Evolutionary conservation across 1,140 invertebrate genomes (phyloP).

Genomic region (Bombus waltoni): DNA sequence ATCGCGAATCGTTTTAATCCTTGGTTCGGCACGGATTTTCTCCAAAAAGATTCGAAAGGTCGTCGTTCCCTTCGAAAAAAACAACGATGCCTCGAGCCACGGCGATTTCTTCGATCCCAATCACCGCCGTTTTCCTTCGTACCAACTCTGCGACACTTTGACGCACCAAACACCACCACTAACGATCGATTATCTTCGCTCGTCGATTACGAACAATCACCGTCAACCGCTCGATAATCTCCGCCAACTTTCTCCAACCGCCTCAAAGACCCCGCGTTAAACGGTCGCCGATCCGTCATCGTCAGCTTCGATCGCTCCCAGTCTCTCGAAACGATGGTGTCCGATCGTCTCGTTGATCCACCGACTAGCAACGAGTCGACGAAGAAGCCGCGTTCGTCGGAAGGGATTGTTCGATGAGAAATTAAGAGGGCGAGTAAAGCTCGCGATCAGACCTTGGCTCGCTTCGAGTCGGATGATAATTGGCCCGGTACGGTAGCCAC

Average conservation of each 20-base stretch:
- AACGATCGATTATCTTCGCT: neutral
- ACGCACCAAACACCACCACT: neutral
- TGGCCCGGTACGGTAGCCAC: conserved; percentile 68
- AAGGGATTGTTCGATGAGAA: neutral
- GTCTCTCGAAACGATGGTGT: too few relatives aligned
- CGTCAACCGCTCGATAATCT: neutral
- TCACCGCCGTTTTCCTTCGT: neutral
- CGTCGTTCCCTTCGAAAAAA: neutral
- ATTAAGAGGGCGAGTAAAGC: conserved; percentile 36
- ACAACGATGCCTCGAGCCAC: neutral
- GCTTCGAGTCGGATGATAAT: conserved; percentile 65
- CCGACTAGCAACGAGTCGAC: neutral
- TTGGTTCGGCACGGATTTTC: neutral
- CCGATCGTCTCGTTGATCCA: neutral
- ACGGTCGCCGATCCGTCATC: neutral
- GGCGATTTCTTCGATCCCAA: accelerated
- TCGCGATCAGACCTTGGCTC: conserved; percentile 10
- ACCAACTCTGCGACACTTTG: neutral
- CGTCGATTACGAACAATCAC: neutral
- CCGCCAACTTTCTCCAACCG: neutral
- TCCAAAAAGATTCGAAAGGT: too few relatives aligned
- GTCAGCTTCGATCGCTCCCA: neutral
- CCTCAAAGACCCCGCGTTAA: neutral
- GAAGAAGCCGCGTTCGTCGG: neutral
- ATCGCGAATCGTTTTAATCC: neutral